Conservation (phyloP, 2,888 invertebrate genomes). For the Sceliomorpha sp. region DNA sequence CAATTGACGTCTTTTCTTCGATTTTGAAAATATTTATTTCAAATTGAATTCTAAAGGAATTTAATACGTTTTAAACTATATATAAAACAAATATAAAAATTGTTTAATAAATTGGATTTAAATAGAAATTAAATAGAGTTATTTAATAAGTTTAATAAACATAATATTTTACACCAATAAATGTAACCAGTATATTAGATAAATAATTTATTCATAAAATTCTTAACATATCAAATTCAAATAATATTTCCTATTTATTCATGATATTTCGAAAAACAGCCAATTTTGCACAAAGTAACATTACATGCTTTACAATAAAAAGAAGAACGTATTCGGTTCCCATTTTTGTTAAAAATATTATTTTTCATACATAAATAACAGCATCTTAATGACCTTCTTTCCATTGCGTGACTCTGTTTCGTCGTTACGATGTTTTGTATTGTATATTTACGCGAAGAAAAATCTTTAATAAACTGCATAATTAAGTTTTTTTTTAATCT, state of each 20-base stretch:
- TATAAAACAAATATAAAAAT: no score
- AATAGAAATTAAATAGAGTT: no score
- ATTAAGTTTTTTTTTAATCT: background rate
- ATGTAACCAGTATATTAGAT: no score
- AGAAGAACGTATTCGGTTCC: background rate
- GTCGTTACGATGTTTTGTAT: background rate
- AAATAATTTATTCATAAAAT: no score
- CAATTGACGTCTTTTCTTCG: no score
- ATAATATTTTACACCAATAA: no score
- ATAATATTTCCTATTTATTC: background rate
- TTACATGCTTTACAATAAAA: background rate
- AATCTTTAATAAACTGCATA: background rate
- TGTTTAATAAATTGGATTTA: no score
- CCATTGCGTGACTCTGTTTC: background rate
- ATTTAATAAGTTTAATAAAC: no score
- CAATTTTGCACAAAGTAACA: background rate
- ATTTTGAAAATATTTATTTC: no score
- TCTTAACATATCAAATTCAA: no score
- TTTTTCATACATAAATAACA: background rate
- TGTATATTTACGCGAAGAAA: background rate
- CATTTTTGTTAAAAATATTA: background rate
- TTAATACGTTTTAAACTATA: no score
- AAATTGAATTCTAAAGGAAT: no score
- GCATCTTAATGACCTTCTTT: background rate
- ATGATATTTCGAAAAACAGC: background rate